These are phyloP conservation scores for Busseola fusca DNA, from an alignment of 2,888 invertebrate genomes.

Conservation along the genomic window DNA sequence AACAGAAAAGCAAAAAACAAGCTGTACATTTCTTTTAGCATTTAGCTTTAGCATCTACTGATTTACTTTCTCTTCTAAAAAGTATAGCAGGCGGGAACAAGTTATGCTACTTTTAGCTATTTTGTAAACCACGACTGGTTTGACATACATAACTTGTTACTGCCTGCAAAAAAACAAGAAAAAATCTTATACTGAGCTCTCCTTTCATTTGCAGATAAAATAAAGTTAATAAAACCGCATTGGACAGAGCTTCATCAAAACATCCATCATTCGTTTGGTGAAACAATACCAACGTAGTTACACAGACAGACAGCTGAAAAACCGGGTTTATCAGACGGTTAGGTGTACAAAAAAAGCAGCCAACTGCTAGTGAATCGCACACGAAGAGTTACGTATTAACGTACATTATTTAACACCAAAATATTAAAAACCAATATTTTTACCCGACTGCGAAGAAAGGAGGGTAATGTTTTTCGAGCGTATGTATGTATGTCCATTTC, in stretches of 20 bases:
- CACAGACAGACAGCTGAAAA: conserved; percentile 33
- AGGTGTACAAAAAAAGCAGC: conserved; percentile 9
- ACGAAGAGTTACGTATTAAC: not conserved
- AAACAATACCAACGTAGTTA: conserved; percentile 35
- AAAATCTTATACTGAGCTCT: not conserved
- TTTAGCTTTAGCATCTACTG: too few species aligned
- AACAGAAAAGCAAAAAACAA: too few species aligned
- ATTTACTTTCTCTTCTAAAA: too few species aligned
- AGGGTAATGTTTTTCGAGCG: too few species aligned
- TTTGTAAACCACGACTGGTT: too few species aligned
- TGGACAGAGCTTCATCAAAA: conserved; percentile 18
- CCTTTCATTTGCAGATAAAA: conserved; percentile 12
- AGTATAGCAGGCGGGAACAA: too few species aligned
- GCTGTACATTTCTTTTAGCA: too few species aligned
- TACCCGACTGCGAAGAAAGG: too few species aligned
- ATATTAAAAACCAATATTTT: not conserved
- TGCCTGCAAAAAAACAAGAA: not conserved
- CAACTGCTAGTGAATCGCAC: not conserved
- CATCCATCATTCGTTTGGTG: conserved; percentile 22
- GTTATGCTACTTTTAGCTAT: too few species aligned
- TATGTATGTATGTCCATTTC: too few species aligned
- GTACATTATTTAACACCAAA: not conserved
- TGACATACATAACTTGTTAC: too few species aligned
- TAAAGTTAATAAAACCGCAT: conserved; percentile 16
- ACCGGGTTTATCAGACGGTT: conserved; percentile 31